Evolutionary conservation across 2,797 vertebrate genomes (phyloP), one percentile per base, ranked within the genome.

Genomic region (Margarornis squamiger): DNA sequence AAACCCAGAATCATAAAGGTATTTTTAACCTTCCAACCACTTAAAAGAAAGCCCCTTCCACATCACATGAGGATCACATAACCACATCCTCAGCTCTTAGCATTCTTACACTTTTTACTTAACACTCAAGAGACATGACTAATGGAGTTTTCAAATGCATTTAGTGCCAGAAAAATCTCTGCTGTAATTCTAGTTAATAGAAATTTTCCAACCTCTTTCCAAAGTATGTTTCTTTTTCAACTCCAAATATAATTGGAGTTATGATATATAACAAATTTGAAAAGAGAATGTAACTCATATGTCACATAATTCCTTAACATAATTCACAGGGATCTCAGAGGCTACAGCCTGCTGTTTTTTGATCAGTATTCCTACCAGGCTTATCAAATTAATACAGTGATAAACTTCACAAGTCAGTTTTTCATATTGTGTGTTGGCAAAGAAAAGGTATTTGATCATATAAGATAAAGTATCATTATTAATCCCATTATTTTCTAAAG

Each of bases 371-470:
- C 93, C 88, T 76, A 79, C 76, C 87, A 92, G 1, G 8, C 49
- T 83, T 80, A 73, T 93, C 93, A 96, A 90, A 95, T 96, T 95
- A 93, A 95, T 46, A 80, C 68, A 79, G 48, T 54, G 63, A 57
- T 85, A 91, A 86, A 90, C 55, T 79, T 88, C 88, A 93, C 24
- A 77, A 96, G 92, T 84, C 63, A 92, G 39, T 77, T 97, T 96
- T 95, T 96, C 30, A 17, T 55, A 90, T 74, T 6, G 0, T 22
- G 49, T 85, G 49, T 74, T 83, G 72, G 85, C 95, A 96, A 90
- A 97, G 34, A 94, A 95, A 91, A 97, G 57, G 51, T 90, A 92
- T 88, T 95, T 84, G 51, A 86, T 91, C 75, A n/a, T 52, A 23
- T 72, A 82, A 59, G 46, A 94, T 82, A 68, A 93, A 70, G 41